These are phyloP conservation scores for Pomacea canaliculata DNA, from an alignment of 2,888 invertebrate genomes.

Conservation along the genomic window DNA sequence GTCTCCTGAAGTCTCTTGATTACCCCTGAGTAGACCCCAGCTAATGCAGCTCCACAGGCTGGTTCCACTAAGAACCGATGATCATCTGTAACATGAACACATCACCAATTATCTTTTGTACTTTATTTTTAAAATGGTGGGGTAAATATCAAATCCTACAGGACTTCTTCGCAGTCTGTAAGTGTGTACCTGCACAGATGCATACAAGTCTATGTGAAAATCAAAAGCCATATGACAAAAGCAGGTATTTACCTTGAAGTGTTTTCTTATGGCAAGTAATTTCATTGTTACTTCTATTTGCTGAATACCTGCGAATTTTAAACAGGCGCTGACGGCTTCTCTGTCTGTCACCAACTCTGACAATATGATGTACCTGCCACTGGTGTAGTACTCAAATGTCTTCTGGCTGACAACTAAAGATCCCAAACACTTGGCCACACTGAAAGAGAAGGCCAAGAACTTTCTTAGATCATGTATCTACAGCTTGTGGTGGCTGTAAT, in stretches of 20 bases:
- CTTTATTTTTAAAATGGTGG: too few relatives aligned
- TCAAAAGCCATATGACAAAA: too few relatives aligned
- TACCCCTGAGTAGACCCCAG: conserved; percentile 69
- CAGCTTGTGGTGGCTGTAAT: too few relatives aligned
- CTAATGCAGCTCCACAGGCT: conserved; percentile 72
- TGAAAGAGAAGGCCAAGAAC: neutral
- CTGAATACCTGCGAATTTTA: conserved; percentile 68
- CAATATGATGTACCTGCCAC: conserved; percentile 59
- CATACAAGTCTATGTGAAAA: too few relatives aligned
- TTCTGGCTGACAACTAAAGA: conserved; percentile 64
- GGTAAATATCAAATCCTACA: too few relatives aligned
- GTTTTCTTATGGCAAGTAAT: too few relatives aligned
- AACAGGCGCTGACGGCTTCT: conserved; percentile 69
- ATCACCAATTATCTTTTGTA: neutral
- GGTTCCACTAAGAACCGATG: conserved; percentile 72
- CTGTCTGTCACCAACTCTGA: conserved; percentile 70
- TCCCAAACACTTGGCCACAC: conserved; percentile 65
- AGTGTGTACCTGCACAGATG: too few relatives aligned
- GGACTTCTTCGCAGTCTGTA: too few relatives aligned
- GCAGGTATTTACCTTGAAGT: too few relatives aligned
- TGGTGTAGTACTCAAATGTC: conserved; percentile 58
- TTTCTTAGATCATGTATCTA: neutral
- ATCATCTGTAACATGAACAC: conserved; percentile 64
- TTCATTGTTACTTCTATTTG: neutral
- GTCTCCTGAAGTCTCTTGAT: conserved; percentile 60